Percentiles rank a stretch among this genome's conserved stretches.
Conservation (phyloP, 2,797 vertebrate species). For the Micrastur ruficollis region DNA sequence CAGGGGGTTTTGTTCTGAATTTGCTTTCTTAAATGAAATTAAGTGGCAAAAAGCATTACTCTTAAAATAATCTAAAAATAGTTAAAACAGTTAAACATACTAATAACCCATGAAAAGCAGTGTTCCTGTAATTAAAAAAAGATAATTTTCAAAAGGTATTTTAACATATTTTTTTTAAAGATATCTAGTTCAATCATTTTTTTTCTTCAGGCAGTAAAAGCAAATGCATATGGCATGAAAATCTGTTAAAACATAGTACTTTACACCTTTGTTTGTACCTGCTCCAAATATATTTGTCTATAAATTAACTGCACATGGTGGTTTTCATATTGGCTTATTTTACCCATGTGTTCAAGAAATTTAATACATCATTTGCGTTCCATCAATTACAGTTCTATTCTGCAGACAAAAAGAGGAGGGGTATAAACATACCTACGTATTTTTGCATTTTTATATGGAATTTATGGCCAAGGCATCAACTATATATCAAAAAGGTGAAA, state of each 20-base stretch:
- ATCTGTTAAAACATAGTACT: constrained; percentile 70
- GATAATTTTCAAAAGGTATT: constrained; percentile 20
- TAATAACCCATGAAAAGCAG: not conserved
- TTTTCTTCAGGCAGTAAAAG: constrained; percentile 40
- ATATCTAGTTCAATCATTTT: constrained; percentile 23
- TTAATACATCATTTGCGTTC: constrained; percentile 31
- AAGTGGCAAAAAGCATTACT: not conserved
- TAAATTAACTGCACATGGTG: constrained; percentile 71
- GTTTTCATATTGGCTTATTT: constrained; percentile 64
- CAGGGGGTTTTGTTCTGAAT: not conserved
- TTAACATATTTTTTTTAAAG: not conserved
- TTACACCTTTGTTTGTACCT: constrained; percentile 74
- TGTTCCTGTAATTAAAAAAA: not conserved
- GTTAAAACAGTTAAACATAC: not conserved
- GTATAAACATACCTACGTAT: not conserved
- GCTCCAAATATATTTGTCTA: constrained; percentile 72
- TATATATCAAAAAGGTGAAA: not conserved
- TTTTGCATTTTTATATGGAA: not conserved
- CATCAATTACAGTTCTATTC: constrained; percentile 13
- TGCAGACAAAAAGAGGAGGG: not conserved
- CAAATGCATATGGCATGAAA: constrained; percentile 70
- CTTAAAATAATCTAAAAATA: not conserved
- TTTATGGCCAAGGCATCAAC: not conserved
- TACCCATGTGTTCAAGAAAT: constrained; percentile 59
- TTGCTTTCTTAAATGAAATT: not conserved